Base-by-base conservation (phyloP, 2,797 vertebrate species). In the Gymnothorax reevesii region DNA sequence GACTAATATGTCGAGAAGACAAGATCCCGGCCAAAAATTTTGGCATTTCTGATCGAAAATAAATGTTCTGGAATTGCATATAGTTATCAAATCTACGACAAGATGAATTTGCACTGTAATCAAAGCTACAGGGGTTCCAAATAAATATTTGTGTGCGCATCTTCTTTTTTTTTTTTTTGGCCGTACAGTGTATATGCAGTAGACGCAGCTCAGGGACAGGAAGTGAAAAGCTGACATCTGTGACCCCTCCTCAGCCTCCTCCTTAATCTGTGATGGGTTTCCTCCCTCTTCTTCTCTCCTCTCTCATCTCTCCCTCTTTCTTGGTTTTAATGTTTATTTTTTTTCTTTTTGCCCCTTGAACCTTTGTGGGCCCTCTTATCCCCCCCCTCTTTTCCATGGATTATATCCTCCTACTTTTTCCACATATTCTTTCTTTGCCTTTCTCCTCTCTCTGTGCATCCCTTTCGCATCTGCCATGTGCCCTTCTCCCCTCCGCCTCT, bases 221-320 rank as follows among this genome's bases (percentile, higher is more conserved):
- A 49, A 77, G 33, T 49, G 42, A 80, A 80, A 15, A 22, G 55
- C 0, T 92, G 91, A 94, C 93, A 92, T 94, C 89, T 90, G 89
- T 88, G 87, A 88, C 87, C 91, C 73, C 89, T 94, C 92, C 90
- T 84, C 91, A 90, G 83, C 91, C 91, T 92, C 86, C 86, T 83
- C 62, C 84, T 87, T 83, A 90, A 88, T 90, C 89, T 89, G 86
- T 88, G 88, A 90, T 69, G 77, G 20, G 83, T 89, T 7, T 62
- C 89, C 83, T 87, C 75, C 82, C 54, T 64, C 85, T 87, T 83
- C 90, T 25, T 84, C 54, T 83, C 60, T 84, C 83, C 86, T 79
- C 85, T n/a, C 4, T 57, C 82, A 57, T 85, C 83, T 49, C 83
- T 71, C 60, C 87, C 87, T 60, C 82, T 82, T 73, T 62, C 25